Base-by-base conservation (phyloP, 2,797 vertebrate species). In the Simalia tracyae region DNA sequence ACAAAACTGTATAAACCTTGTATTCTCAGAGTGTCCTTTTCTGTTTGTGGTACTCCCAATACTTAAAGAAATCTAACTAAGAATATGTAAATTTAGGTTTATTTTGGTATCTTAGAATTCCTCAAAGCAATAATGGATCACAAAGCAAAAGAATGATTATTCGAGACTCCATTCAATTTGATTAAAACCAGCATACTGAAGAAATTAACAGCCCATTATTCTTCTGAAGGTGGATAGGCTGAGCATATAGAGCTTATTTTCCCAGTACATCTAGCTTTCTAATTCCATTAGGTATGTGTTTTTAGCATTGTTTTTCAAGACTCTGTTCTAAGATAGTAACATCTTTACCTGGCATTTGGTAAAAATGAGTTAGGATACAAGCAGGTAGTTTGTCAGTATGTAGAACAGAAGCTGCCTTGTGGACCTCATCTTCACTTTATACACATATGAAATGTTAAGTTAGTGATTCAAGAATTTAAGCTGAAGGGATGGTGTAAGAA, bases 1-100 rank as follows among this genome's bases (percentile, higher is more conserved):
- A 22, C 76, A 94, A 93, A 96, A 93, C 26, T 91, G 1, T 89
- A 89, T 81, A 36, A 8, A 85, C 60, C 87, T 86, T n/a, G 89
- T 57, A 87, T 90, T 91, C 86, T 26, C 89, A 59, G 46, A 76
- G 59, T 61, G 56, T 84, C 89, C 81, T 61, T 3, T 64, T 68
- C 89, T 63, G 89, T 57, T 81, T 92, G 28, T 63, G 81, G 11
- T 11, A 46, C 17, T 6, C 60, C 57, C 57, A 19, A 50, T 84
- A 54, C 84, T 86, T 86, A 24, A 59, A 66, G 19, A 81, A 81
- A 81, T 88, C 42, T 88, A 64, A 24, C 42, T 54, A 54, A 54
- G 50, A 54, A 46, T 81, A 81, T 81, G 76, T 81, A 81, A 81
- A 81, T 81, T 46, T 46, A 81, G 76, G 42, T 10, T 81, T 81